phyloP scores from a whole-genome alignment of 2,888 invertebrate species.

The Balanococcus diminutus region DNA sequence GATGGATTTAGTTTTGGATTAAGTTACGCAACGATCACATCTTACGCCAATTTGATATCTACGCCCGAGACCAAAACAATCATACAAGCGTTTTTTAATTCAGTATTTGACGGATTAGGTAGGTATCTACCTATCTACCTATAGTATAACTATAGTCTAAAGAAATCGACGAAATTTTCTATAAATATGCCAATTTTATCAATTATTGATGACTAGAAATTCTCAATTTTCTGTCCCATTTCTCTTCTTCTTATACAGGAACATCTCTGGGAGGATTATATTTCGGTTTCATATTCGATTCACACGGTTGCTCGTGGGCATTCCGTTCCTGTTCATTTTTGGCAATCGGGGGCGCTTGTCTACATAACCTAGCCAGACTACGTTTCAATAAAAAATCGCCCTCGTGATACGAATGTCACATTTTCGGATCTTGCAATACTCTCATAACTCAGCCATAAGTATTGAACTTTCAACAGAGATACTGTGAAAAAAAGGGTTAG shows the following conservation, averaged over 20 bases:
- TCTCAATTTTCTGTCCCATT: background rate
- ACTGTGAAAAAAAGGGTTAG: too few species aligned
- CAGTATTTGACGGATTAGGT: slow-evolving; percentile 25
- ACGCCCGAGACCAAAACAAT: background rate
- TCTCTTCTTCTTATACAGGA: background rate
- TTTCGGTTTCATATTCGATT: background rate
- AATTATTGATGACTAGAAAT: background rate
- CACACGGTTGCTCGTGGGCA: slow-evolving; percentile 10
- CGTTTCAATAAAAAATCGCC: background rate
- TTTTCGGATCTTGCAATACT: too few species aligned
- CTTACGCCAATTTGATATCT: background rate
- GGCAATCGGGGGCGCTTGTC: background rate
- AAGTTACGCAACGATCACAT: background rate
- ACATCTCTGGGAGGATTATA: background rate
- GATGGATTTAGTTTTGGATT: background rate
- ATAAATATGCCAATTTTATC: too few species aligned
- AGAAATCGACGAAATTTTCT: too few species aligned
- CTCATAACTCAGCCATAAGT: too few species aligned
- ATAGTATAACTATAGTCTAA: too few species aligned
- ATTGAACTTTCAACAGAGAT: too few species aligned
- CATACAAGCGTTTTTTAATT: background rate
- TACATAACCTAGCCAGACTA: background rate
- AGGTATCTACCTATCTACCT: background rate
- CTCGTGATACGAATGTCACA: background rate
- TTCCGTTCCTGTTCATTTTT: slow-evolving; percentile 46